Conservation (phyloP, 2,888 invertebrate species). For the Meteorus colon region DNA sequence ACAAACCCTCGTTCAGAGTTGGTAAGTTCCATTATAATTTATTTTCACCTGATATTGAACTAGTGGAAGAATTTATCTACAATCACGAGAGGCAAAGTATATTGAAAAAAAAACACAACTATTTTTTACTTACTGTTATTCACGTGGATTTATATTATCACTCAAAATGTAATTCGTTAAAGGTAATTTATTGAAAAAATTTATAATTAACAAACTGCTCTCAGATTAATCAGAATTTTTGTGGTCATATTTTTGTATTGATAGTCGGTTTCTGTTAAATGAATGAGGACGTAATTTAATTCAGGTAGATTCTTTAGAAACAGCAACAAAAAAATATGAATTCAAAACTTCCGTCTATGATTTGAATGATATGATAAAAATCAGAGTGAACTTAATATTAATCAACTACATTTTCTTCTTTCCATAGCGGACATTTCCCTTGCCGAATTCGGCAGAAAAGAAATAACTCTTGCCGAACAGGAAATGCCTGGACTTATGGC, state of each 20-base stretch:
- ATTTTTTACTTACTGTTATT: neutral
- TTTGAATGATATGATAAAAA: neutral
- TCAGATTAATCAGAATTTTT: too few relatives aligned
- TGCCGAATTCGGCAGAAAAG: constrained; percentile 97
- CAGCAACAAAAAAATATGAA: too few relatives aligned
- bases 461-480: constrained; percentile 96
- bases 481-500: constrained; percentile 99
- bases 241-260: too few relatives aligned
- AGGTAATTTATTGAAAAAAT: too few relatives aligned
- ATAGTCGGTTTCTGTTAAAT: too few relatives aligned
- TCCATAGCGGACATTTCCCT: constrained; percentile 90
- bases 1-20: constrained; percentile 74
- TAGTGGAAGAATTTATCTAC: neutral
- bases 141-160: neutral
- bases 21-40: constrained; percentile 70
- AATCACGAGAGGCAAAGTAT: neutral
- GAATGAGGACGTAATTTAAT: too few relatives aligned
- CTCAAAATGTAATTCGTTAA: too few relatives aligned
- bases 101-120: neutral
- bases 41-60: neutral
- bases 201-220: too few relatives aligned
- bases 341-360: neutral
- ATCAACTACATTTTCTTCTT: constrained; percentile 27
- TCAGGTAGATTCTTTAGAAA: too few relatives aligned
- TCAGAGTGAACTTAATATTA: too few relatives aligned